These are phyloP conservation scores for Anhinga anhinga DNA, from an alignment of 2,113 vertebrate species.

Conservation along the genomic window DNA sequence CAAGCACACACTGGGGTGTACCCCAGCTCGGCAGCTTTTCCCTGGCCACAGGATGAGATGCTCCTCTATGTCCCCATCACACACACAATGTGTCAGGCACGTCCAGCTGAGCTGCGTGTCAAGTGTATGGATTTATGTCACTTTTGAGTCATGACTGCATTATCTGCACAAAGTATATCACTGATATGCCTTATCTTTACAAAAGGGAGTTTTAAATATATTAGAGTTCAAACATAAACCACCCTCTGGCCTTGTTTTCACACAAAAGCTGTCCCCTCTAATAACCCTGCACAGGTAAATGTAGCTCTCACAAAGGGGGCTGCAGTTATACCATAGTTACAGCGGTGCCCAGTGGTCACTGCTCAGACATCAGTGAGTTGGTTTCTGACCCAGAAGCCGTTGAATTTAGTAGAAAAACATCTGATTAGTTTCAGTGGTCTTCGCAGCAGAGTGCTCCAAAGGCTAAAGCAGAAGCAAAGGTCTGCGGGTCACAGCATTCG, in stretches of 20 bases:
- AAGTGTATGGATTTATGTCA: not conserved
- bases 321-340: not conserved
- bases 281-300: not conserved
- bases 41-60: not conserved
- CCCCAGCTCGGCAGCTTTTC: not conserved
- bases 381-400: not conserved
- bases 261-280: constrained; percentile 6
- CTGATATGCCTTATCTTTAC: not conserved
- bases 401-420: not conserved
- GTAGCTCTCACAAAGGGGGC: not conserved
- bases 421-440: not conserved
- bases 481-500: not conserved
- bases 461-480: not conserved
- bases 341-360: not conserved
- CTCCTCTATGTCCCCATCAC: not conserved
- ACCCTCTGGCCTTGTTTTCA: not conserved
- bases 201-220: not conserved
- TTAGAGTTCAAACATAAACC: not conserved
- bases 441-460: not conserved
- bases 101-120: not conserved
- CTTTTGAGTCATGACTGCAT: not conserved
- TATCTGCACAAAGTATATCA: not conserved
- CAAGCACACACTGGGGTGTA: not conserved
- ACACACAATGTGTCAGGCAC: not conserved
- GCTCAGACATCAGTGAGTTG: not conserved